These are phyloP conservation scores for Drosophila algonquin DNA, from an alignment of 2,888 invertebrate genomes.

Conservation along the genomic window DNA sequence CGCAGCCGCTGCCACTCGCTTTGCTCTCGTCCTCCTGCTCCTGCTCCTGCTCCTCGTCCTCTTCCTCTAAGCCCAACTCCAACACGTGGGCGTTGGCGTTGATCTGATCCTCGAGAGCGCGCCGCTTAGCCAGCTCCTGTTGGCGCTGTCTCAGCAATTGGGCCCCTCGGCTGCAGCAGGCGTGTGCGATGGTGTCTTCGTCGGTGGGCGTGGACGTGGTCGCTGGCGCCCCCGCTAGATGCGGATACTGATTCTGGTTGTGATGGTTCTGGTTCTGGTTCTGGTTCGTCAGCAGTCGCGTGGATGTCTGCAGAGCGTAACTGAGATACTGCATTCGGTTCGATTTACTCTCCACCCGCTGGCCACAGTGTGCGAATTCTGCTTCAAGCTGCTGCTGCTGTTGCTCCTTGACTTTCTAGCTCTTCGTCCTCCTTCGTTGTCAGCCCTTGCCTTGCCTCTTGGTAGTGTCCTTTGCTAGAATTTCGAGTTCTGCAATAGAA, in stretches of 20 bases:
- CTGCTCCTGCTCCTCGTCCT: constrained; percentile 23
- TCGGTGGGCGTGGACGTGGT: constrained; percentile 42
- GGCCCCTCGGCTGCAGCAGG: constrained; percentile 72
- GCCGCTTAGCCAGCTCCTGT: constrained; percentile 64
- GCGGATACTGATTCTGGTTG: constrained; percentile 40
- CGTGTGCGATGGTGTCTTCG: constrained; percentile 65
- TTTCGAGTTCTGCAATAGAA: constrained; percentile 18
- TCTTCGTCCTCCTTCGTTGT: neutral
- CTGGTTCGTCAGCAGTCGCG: constrained; percentile 80
- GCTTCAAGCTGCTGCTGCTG: constrained; percentile 5
- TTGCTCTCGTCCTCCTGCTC: constrained; percentile 23
- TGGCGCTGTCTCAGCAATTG: constrained; percentile 71
- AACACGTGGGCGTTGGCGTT: constrained; percentile 53
- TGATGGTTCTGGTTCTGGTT: constrained; percentile 70
- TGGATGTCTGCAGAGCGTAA: constrained; percentile 82
- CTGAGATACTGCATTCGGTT: constrained; percentile 83
- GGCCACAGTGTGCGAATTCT: constrained; percentile 74
- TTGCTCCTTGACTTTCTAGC: neutral
- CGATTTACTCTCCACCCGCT: constrained; percentile 67
- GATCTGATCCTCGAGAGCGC: constrained; percentile 66
- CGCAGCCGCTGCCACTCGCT: neutral
- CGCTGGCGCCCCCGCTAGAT: constrained; percentile 25
- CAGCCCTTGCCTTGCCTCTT: constrained; percentile 7
- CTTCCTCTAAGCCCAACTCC: constrained; percentile 11
- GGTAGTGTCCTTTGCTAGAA: neutral